These are phyloP conservation scores for Oryzaephilus surinamensis DNA, from an alignment of 1,140 invertebrate species.

Conservation along the genomic window DNA sequence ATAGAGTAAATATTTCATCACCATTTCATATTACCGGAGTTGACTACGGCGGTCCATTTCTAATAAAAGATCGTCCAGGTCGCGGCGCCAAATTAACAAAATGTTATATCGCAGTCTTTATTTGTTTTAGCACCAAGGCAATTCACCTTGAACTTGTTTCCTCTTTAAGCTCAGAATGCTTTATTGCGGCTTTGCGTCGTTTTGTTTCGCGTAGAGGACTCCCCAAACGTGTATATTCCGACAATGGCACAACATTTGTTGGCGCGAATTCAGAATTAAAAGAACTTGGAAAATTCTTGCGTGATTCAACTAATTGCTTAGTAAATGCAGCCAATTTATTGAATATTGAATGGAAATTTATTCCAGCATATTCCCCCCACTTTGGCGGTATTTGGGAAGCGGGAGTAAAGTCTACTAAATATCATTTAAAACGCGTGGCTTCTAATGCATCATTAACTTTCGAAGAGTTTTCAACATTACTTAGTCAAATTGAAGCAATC, in stretches of 20 bases:
- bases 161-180: constrained; percentile 21
- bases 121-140: constrained; percentile 15
- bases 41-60: constrained; percentile 32
- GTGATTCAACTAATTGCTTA: not conserved
- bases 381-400: constrained; percentile 6
- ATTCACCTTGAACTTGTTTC: constrained; percentile 27
- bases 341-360: constrained; percentile 3
- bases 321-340: not conserved
- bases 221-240: constrained; percentile 20
- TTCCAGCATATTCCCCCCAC: constrained; percentile 1
- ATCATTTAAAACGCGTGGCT: constrained; percentile 3
- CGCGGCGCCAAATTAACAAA: constrained; percentile 18
- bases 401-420: constrained; percentile 1
- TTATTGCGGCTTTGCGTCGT: constrained; percentile 24
- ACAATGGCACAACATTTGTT: constrained; percentile 32
- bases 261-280: constrained; percentile 20
- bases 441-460: constrained; percentile 10
- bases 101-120: constrained; percentile 14
- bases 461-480: constrained; percentile 16
- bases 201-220: constrained; percentile 25
- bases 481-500: constrained; percentile 4
- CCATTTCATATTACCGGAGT: constrained; percentile 25
- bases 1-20: too few relatives aligned
- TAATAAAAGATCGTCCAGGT: constrained; percentile 17
- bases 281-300: constrained; percentile 4